These are phyloP conservation scores for Orthonevra nobilis DNA, from an alignment of 2,888 invertebrate genomes.

Conservation along the genomic window DNA sequence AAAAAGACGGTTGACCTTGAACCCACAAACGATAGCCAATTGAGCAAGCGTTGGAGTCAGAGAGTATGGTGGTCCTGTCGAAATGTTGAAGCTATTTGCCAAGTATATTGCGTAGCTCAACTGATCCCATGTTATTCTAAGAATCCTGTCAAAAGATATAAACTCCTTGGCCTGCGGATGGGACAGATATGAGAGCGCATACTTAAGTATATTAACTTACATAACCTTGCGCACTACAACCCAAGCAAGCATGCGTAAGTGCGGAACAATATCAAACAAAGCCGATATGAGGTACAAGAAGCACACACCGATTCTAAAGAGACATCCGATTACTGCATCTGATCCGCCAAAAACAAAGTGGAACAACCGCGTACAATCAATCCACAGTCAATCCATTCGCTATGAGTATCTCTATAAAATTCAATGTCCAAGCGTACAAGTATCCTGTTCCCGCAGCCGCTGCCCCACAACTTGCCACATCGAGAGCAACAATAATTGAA, in stretches of 20 bases:
- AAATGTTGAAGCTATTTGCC: no score
- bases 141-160: no score
- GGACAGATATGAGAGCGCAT: no score
- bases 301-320: conserved; percentile 7
- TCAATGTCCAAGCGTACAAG: conserved; percentile 47
- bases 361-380: conserved; percentile 57
- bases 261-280: conserved; percentile 56
- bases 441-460: conserved; percentile 17
- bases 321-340: conserved; percentile 10
- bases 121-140: no score
- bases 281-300: conserved; percentile 38
- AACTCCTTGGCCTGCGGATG: no score
- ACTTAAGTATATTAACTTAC: no score
- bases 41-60: no score
- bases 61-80: no score
- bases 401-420: conserved; percentile 64
- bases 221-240: no score
- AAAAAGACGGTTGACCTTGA: no score
- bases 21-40: no score
- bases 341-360: conserved; percentile 22
- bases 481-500: conserved; percentile 71
- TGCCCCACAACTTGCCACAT: conserved; percentile 31
- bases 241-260: conserved; percentile 46
- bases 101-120: no score
- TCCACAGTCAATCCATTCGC: conserved; percentile 69